Evolutionary conservation across 2,797 vertebrate species (phyloP).

Genomic region (Percopsis omiscomaycus): DNA sequence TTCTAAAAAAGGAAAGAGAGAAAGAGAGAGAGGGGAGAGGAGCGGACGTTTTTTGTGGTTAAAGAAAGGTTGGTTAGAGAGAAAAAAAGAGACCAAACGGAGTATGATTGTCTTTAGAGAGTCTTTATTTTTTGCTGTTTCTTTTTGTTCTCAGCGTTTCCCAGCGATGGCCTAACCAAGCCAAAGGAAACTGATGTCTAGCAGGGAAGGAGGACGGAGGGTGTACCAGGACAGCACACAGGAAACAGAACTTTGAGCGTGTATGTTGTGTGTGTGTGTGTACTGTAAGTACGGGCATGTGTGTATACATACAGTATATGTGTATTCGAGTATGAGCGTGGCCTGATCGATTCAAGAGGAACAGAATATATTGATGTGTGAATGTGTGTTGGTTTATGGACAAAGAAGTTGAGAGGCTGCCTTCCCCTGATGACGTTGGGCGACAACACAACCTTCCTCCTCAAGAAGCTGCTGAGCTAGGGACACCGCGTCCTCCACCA

Average conservation of each 20-base stretch:
- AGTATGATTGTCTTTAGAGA: not conserved
- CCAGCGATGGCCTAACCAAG: conserved; percentile 37
- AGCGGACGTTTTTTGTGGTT: not conserved
- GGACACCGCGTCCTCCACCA: conserved; percentile 24
- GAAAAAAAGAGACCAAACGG: not conserved
- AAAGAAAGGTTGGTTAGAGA: conserved; percentile 21
- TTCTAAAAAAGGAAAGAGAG: conserved; percentile 7
- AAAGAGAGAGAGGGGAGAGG: not conserved
- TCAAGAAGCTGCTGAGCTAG: conserved; percentile 42
- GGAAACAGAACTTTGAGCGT: conserved; percentile 36
- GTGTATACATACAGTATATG: not conserved
- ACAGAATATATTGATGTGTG: not conserved
- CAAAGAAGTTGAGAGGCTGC: conserved; percentile 8
- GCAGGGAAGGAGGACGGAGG: conserved; percentile 27
- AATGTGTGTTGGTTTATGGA: conserved; percentile 10
- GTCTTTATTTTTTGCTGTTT: conserved; percentile 10
- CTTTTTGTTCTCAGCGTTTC: conserved; percentile 36
- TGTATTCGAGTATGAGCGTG: conserved; percentile 5
- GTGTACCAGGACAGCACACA: conserved; percentile 29
- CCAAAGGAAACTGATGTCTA: conserved; percentile 47
- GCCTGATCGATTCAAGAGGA: conserved; percentile 24
- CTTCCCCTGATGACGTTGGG: conserved; percentile 43
- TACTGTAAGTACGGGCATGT: conserved; percentile 16
- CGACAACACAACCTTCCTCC: conserved; percentile 35
- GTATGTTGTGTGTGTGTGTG: conserved; percentile 31